Conservation (phyloP, 2,113 vertebrate species). For the Myotis yumanensis region DNA sequence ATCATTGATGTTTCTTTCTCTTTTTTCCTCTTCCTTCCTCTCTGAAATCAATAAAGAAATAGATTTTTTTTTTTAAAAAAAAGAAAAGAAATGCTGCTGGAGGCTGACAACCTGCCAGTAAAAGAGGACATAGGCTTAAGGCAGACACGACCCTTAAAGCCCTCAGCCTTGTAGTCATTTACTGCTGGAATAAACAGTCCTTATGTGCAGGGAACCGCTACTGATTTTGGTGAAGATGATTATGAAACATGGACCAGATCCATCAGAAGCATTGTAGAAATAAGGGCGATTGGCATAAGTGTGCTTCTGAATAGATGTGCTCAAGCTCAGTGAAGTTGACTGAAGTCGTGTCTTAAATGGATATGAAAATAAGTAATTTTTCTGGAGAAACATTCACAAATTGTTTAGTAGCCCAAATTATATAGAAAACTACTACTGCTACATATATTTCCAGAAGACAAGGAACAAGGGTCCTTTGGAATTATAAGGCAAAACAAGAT, state of each 20-base stretch:
- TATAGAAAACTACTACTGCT: background rate
- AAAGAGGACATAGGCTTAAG: background rate
- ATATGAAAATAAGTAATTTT: background rate
- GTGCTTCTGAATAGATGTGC: background rate
- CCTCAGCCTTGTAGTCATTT: background rate
- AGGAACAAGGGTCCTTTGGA: background rate
- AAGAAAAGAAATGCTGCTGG: background rate
- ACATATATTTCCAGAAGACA: background rate
- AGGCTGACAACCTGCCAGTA: background rate
- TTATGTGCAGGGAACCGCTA: background rate
- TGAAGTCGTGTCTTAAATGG: background rate
- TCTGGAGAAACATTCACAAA: background rate
- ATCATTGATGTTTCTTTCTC: no score
- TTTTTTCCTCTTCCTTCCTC: no score
- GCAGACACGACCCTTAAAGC: background rate
- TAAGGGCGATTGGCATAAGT: background rate
- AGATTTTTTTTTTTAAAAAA: no score
- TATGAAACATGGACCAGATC: background rate
- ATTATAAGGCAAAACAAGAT: slow-evolving; percentile 6
- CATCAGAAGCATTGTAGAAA: background rate
- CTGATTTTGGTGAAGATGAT: background rate
- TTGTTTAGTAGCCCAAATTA: background rate
- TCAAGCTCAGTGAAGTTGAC: background rate
- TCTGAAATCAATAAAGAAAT: no score
- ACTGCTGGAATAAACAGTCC: background rate